phyloP scores from a whole-genome alignment of 2,888 invertebrate species.

The Polietes domitor region DNA sequence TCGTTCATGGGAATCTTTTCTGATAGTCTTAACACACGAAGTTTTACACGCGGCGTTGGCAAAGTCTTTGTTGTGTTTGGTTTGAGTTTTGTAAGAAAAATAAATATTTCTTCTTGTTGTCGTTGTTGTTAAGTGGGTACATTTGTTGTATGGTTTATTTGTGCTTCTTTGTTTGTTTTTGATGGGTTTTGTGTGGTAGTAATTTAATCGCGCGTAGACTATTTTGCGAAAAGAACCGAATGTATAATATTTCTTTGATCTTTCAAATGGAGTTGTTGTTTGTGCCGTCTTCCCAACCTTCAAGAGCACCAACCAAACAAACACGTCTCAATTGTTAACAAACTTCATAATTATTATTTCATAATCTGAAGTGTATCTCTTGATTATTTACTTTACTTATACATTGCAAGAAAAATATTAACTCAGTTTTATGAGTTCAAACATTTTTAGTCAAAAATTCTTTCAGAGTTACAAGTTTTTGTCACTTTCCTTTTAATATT shows the following conservation, averaged over 20 bases:
- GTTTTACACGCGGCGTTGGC: conserved; percentile 8
- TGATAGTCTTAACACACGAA: conserved; percentile 6
- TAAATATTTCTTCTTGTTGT: conserved; percentile 38
- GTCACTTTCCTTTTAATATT: no score
- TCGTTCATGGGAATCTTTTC: conserved; percentile 58
- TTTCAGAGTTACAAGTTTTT: no score
- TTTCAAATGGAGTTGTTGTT: not conserved
- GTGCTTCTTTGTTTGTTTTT: conserved; percentile 17
- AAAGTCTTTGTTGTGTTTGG: conserved; percentile 50
- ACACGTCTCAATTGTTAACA: no score
- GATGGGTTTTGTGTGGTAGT: not conserved
- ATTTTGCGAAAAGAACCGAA: conserved; percentile 5
- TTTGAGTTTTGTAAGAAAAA: conserved; percentile 29
- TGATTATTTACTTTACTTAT: no score
- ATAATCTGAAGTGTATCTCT: no score
- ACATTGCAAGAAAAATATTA: no score
- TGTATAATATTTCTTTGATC: not conserved
- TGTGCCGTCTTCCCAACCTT: not conserved
- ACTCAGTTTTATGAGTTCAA: no score
- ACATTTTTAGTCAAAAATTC: no score
- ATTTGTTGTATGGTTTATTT: not conserved
- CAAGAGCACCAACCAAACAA: no score
- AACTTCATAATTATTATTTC: no score
- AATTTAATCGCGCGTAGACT: conserved; percentile 18
- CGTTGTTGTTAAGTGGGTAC: not conserved